Conservation (phyloP, 2,888 invertebrate genomes). For the Drosophila robusta region DNA sequence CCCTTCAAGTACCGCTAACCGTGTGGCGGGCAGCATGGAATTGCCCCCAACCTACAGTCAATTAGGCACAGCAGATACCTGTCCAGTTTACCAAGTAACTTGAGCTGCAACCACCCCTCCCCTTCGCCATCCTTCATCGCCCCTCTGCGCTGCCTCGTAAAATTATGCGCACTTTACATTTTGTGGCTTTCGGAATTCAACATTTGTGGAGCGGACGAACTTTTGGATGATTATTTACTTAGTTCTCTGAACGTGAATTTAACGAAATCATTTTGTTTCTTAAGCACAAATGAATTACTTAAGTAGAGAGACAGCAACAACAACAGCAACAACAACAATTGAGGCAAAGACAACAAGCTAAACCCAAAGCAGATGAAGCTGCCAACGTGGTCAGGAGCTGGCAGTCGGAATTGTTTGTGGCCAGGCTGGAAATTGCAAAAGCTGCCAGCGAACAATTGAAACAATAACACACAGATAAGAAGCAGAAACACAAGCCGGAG, state of each 20-base stretch:
- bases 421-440: constrained; percentile 49
- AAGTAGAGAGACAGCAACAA: constrained; percentile 55
- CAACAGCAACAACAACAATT: constrained; percentile 23
- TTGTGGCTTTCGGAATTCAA: constrained; percentile 66
- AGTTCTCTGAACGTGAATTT: constrained; percentile 71
- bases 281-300: constrained; percentile 78
- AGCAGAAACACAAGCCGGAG: constrained; percentile 8
- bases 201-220: constrained; percentile 40
- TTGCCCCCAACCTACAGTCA: constrained; percentile 48
- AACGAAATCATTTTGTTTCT: constrained; percentile 72
- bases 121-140: no score
- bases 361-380: constrained; percentile 33
- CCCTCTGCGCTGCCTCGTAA: constrained; percentile 32
- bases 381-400: constrained; percentile 45
- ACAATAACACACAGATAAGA: constrained; percentile 57
- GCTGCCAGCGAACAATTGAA: constrained; percentile 59
- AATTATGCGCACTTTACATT: constrained; percentile 78
- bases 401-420: constrained; percentile 51
- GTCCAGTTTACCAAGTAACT: constrained; percentile 21
- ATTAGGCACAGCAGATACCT: constrained; percentile 72
- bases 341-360: constrained; percentile 25
- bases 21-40: neutral
- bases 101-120: neutral
- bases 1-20: no score
- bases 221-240: constrained; percentile 73